Conservation (phyloP, 2,888 invertebrate genomes). For the Andrena chrysosceles region DNA sequence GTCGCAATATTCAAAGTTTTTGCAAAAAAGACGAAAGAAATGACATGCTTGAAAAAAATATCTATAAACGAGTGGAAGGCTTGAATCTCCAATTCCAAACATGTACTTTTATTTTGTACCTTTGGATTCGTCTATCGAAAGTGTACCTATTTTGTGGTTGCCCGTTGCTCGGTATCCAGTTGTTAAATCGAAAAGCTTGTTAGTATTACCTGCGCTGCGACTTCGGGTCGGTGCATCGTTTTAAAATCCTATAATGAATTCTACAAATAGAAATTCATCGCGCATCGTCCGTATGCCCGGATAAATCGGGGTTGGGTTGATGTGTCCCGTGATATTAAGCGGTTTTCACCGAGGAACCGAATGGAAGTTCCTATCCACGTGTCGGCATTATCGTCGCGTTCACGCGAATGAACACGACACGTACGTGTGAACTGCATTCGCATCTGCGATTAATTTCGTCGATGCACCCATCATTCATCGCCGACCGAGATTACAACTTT, state of each 20-base stretch:
- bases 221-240: too few species aligned
- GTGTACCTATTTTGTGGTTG: background rate
- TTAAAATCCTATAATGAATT: constrained; percentile 38
- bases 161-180: background rate
- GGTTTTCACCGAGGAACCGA: constrained; percentile 51
- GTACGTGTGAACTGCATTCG: constrained; percentile 34
- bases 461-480: constrained; percentile 56
- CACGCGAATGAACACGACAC: constrained; percentile 50
- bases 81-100: background rate
- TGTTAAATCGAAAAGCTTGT: background rate
- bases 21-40: too few species aligned
- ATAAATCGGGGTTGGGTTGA: constrained; percentile 46
- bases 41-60: too few species aligned
- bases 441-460: constrained; percentile 55
- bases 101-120: too few species aligned
- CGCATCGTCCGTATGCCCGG: constrained; percentile 26
- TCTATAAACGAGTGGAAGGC: background rate
- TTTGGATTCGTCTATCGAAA: background rate
- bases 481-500: constrained; percentile 50
- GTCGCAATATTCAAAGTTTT: too few species aligned
- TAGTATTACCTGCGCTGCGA: background rate
- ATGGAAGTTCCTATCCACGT: constrained; percentile 44
- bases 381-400: constrained; percentile 48
- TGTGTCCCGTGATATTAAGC: constrained; percentile 54
- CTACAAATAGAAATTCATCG: constrained; percentile 60